Evolutionary conservation across 2,113 vertebrate genomes (phyloP), one percentile per base, ranked within the genome.

Genomic region (Mohoua ochrocephala): DNA sequence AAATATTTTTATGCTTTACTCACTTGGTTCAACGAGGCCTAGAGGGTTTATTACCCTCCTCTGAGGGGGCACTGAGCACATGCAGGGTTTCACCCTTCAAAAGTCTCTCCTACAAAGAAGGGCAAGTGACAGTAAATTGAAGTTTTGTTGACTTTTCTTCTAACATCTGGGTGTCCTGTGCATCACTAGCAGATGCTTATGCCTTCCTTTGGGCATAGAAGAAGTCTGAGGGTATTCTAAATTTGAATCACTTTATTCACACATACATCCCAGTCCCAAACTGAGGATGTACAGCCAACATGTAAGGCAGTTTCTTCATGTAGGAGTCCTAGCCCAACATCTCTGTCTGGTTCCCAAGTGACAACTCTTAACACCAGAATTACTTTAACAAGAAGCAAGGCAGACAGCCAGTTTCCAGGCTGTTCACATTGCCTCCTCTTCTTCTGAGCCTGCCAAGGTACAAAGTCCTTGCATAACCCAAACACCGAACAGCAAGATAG

Each of bases 351-450:
- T 95, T 96, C 94, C 89, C 84, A 68, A 82, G 91, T 89, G 87
- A 93, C 91, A 89, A 2, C 84, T 91, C 84, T 69, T 45, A 81
- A 35, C 20, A 83, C 21, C 94, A 93, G 93, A 74, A 84, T 9
- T 47, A 4, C 68, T 94, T 91, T 81, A 87, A 75, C 10, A 20
- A 91, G 91, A 87, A 80, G 52, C 44, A 44, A 67, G 93, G 94
- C 96, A 95, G 86, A 26, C 91, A 91, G 95, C 93, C 93, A 96
- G 47, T 52, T 97, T 95, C 84, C 92, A 95, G 89, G 60, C 94
- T 95, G 77, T 79, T 92, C 84, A 8, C 69, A 31, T 84, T 91
- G 93, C 93, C 88, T 77, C 60, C 73, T 89, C 93, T 59, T 74
- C 89, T 93, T 74, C 86, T 30, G 50, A 95, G 93, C 50, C 69